Evolutionary conservation across 2,888 invertebrate species (phyloP).

Genomic region (Cheilosia pagana): DNA sequence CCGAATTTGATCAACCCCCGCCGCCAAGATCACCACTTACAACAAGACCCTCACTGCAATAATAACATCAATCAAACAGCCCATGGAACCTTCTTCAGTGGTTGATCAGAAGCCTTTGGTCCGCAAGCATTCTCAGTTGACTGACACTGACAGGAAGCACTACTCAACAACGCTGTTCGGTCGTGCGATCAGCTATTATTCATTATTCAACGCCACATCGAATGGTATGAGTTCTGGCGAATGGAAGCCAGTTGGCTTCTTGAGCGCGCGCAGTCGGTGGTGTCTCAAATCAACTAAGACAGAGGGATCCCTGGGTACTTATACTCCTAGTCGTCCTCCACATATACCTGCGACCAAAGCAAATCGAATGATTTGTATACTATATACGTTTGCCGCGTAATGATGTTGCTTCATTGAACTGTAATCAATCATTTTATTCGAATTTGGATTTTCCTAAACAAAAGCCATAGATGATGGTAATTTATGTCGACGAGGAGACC

Average conservation of each 20-base stretch:
- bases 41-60: conserved; percentile 10
- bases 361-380: conserved; percentile 63
- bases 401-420: conserved; percentile 65
- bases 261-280: conserved; percentile 31
- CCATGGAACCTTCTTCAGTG: conserved; percentile 9
- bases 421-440: conserved; percentile 64
- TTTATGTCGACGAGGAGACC: conserved; percentile 59
- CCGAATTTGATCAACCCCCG: conserved; percentile 31
- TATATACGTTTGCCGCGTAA: conserved; percentile 29
- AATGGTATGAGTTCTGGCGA: conserved; percentile 28
- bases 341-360: conserved; percentile 35
- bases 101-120: conserved; percentile 39
- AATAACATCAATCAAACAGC: conserved; percentile 60
- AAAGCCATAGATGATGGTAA: conserved; percentile 56
- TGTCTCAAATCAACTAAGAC: conserved; percentile 15
- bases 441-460: conserved; percentile 48
- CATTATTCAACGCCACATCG: conserved; percentile 64
- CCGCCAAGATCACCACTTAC: conserved; percentile 12
- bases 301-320: neutral
- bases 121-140: conserved; percentile 31
- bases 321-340: conserved; percentile 7
- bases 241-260: conserved; percentile 68
- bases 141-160: conserved; percentile 65
- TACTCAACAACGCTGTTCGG: conserved; percentile 49
- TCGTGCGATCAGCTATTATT: conserved; percentile 61